Conservation (phyloP, 2,888 invertebrate genomes). For the Bruchidius siliquastri region DNA sequence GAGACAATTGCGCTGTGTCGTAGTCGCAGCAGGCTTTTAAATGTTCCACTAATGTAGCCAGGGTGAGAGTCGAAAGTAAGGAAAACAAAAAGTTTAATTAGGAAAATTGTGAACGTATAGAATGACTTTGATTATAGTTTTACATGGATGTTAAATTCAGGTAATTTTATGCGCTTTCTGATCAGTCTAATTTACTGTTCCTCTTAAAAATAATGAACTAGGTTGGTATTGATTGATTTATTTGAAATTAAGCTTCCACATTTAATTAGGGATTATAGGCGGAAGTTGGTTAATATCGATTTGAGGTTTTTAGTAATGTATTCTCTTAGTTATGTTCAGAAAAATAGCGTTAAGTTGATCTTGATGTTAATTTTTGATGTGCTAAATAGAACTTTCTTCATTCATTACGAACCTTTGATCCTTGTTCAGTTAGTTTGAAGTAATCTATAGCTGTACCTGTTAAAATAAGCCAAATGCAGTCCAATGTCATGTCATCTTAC, state of each 20-base stretch:
- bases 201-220: background rate
- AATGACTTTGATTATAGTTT: background rate
- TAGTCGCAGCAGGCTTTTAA: background rate
- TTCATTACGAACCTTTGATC: no score
- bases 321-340: no score
- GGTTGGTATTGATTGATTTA: background rate
- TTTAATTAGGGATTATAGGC: background rate
- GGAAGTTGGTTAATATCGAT: no score
- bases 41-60: background rate
- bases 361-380: no score
- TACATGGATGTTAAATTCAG: background rate
- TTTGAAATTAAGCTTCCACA: background rate
- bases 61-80: background rate
- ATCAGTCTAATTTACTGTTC: background rate
- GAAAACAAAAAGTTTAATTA: background rate
- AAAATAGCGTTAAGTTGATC: no score
- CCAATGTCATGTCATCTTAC: no score
- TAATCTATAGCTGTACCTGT: no score
- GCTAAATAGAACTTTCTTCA: no score
- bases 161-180: background rate
- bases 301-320: no score
- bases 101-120: background rate
- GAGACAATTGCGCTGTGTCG: background rate
- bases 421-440: no score
- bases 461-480: no score